Evolutionary conservation across 2,797 vertebrate genomes (phyloP), one percentile per base, ranked within the genome.

Genomic region (Hemibagrus guttatus): DNA sequence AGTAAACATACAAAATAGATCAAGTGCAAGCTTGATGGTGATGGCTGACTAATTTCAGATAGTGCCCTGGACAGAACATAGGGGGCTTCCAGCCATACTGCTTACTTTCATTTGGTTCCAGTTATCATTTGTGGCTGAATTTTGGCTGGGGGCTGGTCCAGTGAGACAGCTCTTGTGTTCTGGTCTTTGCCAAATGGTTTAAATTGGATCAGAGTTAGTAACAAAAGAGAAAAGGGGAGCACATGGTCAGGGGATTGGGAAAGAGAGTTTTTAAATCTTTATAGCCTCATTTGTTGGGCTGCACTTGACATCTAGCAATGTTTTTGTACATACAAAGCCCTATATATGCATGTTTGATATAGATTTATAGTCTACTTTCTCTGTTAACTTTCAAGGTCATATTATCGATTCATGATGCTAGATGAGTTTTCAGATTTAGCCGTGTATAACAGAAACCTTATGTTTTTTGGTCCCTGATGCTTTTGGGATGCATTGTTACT

Each of bases 371-470:
- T 93, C 92, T 92, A 90, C 90, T 93, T 91, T 94, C 91, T 92
- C 92, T 93, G 92, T 91, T 91, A 92, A 93, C 92, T 92, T 95
- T 93, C 94, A 95, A 95, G 94, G 95, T 95, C 93, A 93, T 94
- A 91, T 94, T 93, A 92, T 94, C 94, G 93, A 94, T 93, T 93
- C 91, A 94, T 93, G 35, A 69, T 66, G 76, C 19, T 74, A 52
- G 26, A 9, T 9, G 8, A 42, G 58, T 49, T n/a, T n/a, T n/a
- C 39, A 26, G 19, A 79, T 79, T 59, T 23, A n/a, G 46, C 14
- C 17, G 39, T 35, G 9, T 21, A 28, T 46, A 61, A 81, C 6
- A 26, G 5, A 6, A 68, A 68, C 31, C 14, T 5, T 69, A 8
- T 19, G 13, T 35, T 64, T 35, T 59, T 59, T 23, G 11, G 76